phyloP scores from a whole-genome alignment of 2,113 vertebrate genomes.

The Scatophagus argus region DNA sequence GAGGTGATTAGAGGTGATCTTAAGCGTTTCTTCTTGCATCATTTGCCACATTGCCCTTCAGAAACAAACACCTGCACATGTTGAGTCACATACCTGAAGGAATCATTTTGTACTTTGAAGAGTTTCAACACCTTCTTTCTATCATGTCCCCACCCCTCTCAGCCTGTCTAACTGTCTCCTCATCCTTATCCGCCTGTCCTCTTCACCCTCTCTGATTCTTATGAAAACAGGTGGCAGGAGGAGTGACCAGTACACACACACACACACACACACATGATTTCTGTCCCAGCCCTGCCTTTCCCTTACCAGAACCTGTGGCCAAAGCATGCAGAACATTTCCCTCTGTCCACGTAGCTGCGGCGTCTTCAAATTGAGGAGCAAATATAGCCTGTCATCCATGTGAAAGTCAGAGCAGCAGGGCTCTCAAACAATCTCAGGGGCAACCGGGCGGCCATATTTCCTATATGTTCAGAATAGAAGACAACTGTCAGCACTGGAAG shows the following conservation, averaged over 20 bases:
- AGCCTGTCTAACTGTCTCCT: slow-evolving; percentile 28
- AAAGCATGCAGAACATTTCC: slow-evolving; percentile 80
- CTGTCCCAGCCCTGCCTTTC: slow-evolving; percentile 46
- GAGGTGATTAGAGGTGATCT: slow-evolving; percentile 34
- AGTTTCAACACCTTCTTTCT: slow-evolving; percentile 46
- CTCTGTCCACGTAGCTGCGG: slow-evolving; percentile 64
- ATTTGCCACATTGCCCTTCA: neutral
- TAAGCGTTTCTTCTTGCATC: neutral
- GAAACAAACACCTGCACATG: slow-evolving; percentile 28
- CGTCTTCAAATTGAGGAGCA: slow-evolving; percentile 60
- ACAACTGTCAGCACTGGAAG: neutral
- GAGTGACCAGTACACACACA: slow-evolving; percentile 52
- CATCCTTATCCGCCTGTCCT: slow-evolving; percentile 38
- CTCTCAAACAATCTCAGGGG: slow-evolving; percentile 17
- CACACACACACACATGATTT: slow-evolving; percentile 24
- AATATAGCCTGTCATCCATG: slow-evolving; percentile 66
- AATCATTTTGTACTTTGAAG: slow-evolving; percentile 26
- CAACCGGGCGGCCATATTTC: neutral
- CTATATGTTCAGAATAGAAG: neutral
- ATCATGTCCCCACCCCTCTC: slow-evolving; percentile 24
- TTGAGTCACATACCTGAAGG: neutral
- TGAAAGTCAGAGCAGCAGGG: slow-evolving; percentile 52
- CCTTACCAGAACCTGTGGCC: slow-evolving; percentile 65
- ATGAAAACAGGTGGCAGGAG: slow-evolving; percentile 79
- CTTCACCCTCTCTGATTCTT: slow-evolving; percentile 42